phyloP scores from a whole-genome alignment of 1,140 invertebrate species.

The Dreissena rostriformis region DNA sequence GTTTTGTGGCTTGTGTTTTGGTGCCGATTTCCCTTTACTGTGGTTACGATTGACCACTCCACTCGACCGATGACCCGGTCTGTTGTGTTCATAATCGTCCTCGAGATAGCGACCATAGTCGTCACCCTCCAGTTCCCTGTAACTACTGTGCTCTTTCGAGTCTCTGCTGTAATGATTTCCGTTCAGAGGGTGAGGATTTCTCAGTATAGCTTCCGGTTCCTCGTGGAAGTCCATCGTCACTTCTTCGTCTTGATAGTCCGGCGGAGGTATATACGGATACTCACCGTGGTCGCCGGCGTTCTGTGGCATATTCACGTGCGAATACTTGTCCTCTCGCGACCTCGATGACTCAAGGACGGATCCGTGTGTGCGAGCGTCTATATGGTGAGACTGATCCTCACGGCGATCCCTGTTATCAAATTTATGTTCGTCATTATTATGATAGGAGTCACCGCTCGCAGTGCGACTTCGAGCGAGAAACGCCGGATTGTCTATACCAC shows the following conservation, averaged over 20 bases:
- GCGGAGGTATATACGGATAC: slow-evolving; percentile 46
- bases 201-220: slow-evolving; percentile 13
- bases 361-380: background rate
- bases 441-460: slow-evolving; percentile 13
- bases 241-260: slow-evolving; percentile 53
- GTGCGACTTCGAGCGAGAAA: slow-evolving; percentile 13
- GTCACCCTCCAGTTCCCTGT: slow-evolving; percentile 33
- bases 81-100: slow-evolving; percentile 54
- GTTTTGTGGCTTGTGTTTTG: slow-evolving; percentile 31
- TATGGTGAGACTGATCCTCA: background rate
- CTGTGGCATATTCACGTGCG: background rate
- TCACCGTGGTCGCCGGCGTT: background rate
- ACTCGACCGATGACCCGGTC: background rate
- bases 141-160: background rate
- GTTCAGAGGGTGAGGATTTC: background rate
- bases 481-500: slow-evolving; percentile 33
- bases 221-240: slow-evolving; percentile 47
- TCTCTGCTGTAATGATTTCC: background rate
- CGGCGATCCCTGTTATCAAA: background rate
- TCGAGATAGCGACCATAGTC: slow-evolving; percentile 50
- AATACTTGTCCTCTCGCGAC: background rate
- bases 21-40: background rate
- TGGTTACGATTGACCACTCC: background rate
- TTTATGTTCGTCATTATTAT: background rate
- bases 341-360: background rate